Evolutionary conservation across 2,797 vertebrate species (phyloP), one percentile per base, ranked within the genome.

Genomic region (Anguilla pacifica): DNA sequence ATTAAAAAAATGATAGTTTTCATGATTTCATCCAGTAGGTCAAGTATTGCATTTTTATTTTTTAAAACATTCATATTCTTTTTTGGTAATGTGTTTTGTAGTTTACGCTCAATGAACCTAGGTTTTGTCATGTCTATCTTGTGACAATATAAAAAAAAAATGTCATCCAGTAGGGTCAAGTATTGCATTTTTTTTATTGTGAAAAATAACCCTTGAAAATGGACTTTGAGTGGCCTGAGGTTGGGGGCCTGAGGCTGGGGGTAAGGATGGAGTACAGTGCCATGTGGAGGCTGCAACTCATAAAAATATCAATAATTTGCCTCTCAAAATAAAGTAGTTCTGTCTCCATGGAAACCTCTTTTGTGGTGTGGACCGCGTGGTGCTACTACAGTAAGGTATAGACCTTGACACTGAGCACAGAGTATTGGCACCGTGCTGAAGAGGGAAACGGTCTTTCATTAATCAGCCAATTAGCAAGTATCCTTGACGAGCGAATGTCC

Each of bases 391-490:
- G 15, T 39, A 39, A 39, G 35, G 31, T 77, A 15, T 31, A 9
- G n/a, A 4, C n/a, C 67, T 31, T 72, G 25, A 2, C 39, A 39
- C 2, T 39, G 39, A 39, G 39, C 39, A 1, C 39, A 39, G 39
- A 39, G 39, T 2, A 35, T 35, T 35, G 35, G 35, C 35, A 39
- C 39, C 39, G 39, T 2, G 70, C 13, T 79, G 13, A 7, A 46
- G 13, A 25, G 74, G 74, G 35, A 79, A 22, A 0, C 74, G 31
- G 39, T 28, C 19, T 79, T 79, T 46, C 2, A 79, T 79, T 79
- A 79, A 79, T 79, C 46, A 43, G 74, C 39, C 39, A 79, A 79
- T 79, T 79, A 79, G 35, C 35, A 79, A 46, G 3, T 79, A 79
- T 22, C 39, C 74, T 39, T 79, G 74, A 46, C 19, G 5, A 25